phyloP scores from a whole-genome alignment of 2,113 vertebrate genomes.

The Mesoclemmys tuberculata region DNA sequence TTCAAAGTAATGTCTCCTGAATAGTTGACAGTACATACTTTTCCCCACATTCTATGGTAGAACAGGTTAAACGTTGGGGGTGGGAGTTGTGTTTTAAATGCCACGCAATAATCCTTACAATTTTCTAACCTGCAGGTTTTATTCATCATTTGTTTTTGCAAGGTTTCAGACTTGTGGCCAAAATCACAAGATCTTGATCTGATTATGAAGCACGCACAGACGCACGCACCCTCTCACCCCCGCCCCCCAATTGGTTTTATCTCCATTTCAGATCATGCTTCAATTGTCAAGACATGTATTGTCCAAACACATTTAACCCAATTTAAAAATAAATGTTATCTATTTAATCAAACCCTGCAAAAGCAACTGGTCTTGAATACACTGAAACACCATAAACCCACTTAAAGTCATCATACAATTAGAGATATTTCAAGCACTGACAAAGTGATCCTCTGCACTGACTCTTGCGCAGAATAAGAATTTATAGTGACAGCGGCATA shows the following conservation, averaged over 20 bases:
- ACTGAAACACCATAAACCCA: background rate
- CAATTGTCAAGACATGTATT: background rate
- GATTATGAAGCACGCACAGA: background rate
- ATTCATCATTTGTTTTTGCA: background rate
- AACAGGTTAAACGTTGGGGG: background rate
- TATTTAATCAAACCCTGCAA: background rate
- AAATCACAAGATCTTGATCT: background rate
- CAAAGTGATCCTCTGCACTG: background rate
- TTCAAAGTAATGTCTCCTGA: background rate
- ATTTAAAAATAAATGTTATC: background rate
- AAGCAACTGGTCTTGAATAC: conserved; percentile 15
- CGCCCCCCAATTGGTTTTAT: background rate
- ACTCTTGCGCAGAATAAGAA: background rate
- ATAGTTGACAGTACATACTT: background rate
- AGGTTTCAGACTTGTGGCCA: background rate
- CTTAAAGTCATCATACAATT: background rate
- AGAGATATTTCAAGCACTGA: background rate
- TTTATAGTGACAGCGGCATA: background rate
- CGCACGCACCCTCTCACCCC: background rate
- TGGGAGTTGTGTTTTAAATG: background rate
- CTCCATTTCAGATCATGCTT: background rate
- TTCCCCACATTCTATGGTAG: background rate
- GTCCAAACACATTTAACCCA: background rate
- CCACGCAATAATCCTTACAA: background rate
- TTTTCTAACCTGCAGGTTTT: background rate